Percentiles rank a stretch among this genome's conserved stretches.
These are phyloP conservation scores for Parelbella ahira DNA, from an alignment of 2,888 invertebrate genomes.

Conservation along the genomic window DNA sequence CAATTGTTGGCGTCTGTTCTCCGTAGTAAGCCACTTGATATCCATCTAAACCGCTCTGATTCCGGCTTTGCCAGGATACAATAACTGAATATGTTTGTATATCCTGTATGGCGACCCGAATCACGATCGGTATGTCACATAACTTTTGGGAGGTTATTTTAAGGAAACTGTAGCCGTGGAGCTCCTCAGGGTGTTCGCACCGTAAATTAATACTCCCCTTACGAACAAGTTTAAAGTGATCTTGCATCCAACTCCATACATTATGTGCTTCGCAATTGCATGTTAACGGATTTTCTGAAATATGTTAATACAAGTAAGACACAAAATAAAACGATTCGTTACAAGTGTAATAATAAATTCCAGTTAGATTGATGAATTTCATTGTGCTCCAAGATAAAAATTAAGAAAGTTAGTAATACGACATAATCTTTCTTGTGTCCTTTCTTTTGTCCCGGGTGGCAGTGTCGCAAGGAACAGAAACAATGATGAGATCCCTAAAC, in stretches of 20 bases:
- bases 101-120: slow-evolving; percentile 92
- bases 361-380: not conserved
- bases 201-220: slow-evolving; percentile 83
- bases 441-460: not conserved
- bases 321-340: too few relatives aligned
- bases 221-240: slow-evolving; percentile 88
- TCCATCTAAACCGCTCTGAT: slow-evolving; percentile 90
- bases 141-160: slow-evolving; percentile 90
- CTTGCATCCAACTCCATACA: slow-evolving; percentile 95
- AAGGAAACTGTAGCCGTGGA: slow-evolving; percentile 87
- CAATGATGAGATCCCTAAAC: slow-evolving; percentile 1
- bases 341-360: not conserved
- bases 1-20: slow-evolving; percentile 72
- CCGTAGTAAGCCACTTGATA: slow-evolving; percentile 92
- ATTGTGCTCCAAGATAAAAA: not conserved
- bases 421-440: not conserved
- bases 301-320: too few relatives aligned
- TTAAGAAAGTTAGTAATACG: not conserved
- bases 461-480: slow-evolving; percentile 4
- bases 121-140: slow-evolving; percentile 90
- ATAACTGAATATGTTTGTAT: slow-evolving; percentile 92
- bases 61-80: slow-evolving; percentile 94
- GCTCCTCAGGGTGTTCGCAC: slow-evolving; percentile 91
- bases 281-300: slow-evolving; percentile 91
- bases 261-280: slow-evolving; percentile 95